These are phyloP conservation scores for Ctenicera cuprea DNA, from an alignment of 2,888 invertebrate species.

Conservation along the genomic window DNA sequence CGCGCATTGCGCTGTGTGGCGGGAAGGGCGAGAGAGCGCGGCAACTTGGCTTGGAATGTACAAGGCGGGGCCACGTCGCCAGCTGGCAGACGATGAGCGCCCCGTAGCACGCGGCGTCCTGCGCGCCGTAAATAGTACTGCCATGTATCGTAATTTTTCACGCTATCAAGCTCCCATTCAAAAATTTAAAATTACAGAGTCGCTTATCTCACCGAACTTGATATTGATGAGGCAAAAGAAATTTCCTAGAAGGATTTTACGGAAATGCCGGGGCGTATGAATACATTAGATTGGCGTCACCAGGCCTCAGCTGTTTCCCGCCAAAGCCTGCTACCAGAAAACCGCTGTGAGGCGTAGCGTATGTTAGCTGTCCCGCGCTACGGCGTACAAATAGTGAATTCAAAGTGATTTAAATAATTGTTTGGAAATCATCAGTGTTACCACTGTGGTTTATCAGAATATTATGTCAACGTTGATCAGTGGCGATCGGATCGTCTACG, in stretches of 20 bases:
- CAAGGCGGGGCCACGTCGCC: constrained; percentile 75
- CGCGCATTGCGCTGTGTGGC: constrained; percentile 57
- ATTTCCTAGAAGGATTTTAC: neutral
- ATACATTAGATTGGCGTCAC: constrained; percentile 71
- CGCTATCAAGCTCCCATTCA: neutral
- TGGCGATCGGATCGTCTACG: constrained; percentile 74
- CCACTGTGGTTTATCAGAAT: constrained; percentile 41
- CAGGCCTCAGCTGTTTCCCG: constrained; percentile 82
- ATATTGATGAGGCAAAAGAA: neutral
- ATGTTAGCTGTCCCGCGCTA: constrained; percentile 72
- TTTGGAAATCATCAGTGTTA: constrained; percentile 33
- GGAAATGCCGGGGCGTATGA: constrained; percentile 67
- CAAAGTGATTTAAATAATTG: constrained; percentile 58
- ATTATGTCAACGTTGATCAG: constrained; percentile 76
- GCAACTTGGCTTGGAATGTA: constrained; percentile 68
- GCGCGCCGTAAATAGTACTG: constrained; percentile 71
- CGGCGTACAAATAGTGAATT: constrained; percentile 66
- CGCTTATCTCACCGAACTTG: neutral
- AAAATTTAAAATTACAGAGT: neutral
- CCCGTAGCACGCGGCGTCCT: constrained; percentile 69
- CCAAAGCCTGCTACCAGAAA: constrained; percentile 81
- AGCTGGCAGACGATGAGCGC: constrained; percentile 77
- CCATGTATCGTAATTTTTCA: constrained; percentile 55
- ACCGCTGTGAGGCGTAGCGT: constrained; percentile 76
- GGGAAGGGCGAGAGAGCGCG: constrained; percentile 66